phyloP scores from a whole-genome alignment of 2,113 vertebrate genomes.

The Myotis yumanensis region DNA sequence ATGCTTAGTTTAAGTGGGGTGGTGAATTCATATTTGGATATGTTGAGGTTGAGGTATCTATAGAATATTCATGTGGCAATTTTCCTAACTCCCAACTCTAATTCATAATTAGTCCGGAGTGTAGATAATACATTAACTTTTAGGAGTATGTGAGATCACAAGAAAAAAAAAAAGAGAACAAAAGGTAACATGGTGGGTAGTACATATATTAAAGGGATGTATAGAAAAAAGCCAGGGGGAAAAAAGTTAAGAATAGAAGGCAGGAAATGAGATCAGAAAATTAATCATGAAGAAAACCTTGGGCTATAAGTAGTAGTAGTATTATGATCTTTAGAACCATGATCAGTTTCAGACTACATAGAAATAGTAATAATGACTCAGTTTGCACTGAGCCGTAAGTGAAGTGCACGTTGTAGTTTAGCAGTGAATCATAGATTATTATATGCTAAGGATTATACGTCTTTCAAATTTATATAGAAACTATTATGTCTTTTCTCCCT shows the following conservation, averaged over 20 bases:
- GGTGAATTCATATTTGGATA: not conserved
- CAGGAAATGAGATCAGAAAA: constrained; percentile 20
- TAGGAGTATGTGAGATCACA: not conserved
- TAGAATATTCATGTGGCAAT: not conserved
- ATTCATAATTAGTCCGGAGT: not conserved
- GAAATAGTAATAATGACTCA: not conserved
- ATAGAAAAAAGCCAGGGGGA: not conserved
- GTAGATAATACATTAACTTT: not conserved
- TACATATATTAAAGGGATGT: not conserved
- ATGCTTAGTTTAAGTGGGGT: not conserved
- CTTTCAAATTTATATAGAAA: not conserved
- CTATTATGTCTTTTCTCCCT: not conserved
- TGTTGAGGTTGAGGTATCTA: not conserved
- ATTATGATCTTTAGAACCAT: not conserved
- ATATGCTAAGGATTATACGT: not conserved
- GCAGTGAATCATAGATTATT: not conserved
- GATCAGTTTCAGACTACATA: not conserved
- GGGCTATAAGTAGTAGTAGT: not conserved
- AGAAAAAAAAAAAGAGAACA: not conserved
- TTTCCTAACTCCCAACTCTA: not conserved
- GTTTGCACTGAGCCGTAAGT: not conserved
- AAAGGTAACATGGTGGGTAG: not conserved
- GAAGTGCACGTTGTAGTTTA: not conserved
- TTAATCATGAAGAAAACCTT: constrained; percentile 33
- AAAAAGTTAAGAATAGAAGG: not conserved